Percentiles rank a stretch among this genome's conserved stretches.
Conservation (phyloP, 2,888 invertebrate genomes). For the Latrodectus elegans region DNA sequence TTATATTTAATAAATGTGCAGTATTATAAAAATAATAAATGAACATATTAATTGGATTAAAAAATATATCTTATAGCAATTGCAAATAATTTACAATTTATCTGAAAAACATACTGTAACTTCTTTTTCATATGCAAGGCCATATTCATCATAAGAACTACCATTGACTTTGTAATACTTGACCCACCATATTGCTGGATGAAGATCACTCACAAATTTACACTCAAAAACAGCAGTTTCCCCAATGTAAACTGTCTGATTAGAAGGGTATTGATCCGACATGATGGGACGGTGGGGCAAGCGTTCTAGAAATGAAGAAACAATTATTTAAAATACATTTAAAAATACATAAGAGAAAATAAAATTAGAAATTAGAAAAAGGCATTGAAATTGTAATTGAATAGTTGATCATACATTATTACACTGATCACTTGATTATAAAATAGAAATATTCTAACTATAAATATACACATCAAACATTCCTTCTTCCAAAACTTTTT, state of each 20-base stretch:
- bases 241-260: conserved; percentile 85
- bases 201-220: conserved; percentile 88
- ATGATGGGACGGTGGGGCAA: conserved; percentile 90
- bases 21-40: too few species aligned
- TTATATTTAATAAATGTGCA: too few species aligned
- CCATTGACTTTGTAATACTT: conserved; percentile 75
- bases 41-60: neutral
- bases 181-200: conserved; percentile 89
- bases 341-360: neutral
- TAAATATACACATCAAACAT: neutral
- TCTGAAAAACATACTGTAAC: conserved; percentile 70
- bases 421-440: neutral
- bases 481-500: too few species aligned
- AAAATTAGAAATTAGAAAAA: neutral
- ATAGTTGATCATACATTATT: neutral
- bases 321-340: neutral
- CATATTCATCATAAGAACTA: conserved; percentile 71
- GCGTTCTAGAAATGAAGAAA: conserved; percentile 81
- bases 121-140: conserved; percentile 73
- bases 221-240: conserved; percentile 85
- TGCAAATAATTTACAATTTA: neutral
- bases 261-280: conserved; percentile 82
- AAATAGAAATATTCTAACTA: neutral
- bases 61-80: neutral
- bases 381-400: neutral